These are phyloP conservation scores for Eulemur rubriventer DNA, from an alignment of 2,797 vertebrate genomes.

Conservation along the genomic window DNA sequence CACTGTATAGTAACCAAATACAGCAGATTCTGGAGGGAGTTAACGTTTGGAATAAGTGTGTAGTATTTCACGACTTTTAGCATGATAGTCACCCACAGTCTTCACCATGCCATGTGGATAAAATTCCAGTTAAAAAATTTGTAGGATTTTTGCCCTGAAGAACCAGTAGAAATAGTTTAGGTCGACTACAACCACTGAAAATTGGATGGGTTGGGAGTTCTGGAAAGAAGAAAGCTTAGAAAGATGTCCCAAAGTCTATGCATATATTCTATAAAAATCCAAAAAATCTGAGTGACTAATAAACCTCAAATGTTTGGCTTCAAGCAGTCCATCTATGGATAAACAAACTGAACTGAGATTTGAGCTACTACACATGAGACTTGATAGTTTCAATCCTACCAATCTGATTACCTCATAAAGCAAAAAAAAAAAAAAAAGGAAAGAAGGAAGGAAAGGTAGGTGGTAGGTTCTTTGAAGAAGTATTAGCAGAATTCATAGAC, in stretches of 20 bases:
- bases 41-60: not conserved
- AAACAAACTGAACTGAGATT: not conserved
- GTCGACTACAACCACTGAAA: not conserved
- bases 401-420: not conserved
- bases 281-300: not conserved
- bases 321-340: not conserved
- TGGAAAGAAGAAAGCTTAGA: not conserved
- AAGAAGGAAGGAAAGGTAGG: fast-evolving
- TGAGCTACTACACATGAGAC: not conserved
- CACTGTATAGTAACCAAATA: not conserved
- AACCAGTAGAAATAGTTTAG: not conserved
- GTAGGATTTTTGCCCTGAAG: not conserved
- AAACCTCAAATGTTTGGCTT: not conserved
- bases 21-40: not conserved
- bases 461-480: not conserved
- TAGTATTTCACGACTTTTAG: not conserved
- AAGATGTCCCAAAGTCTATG: not conserved
- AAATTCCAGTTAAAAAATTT: not conserved
- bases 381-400: not conserved
- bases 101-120: not conserved
- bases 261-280: not conserved
- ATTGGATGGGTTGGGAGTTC: not conserved
- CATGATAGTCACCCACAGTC: not conserved
- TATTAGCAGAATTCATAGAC: not conserved
- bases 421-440: not conserved